Conservation (phyloP, 2,888 invertebrate genomes). For the Abrostola tripartita region DNA sequence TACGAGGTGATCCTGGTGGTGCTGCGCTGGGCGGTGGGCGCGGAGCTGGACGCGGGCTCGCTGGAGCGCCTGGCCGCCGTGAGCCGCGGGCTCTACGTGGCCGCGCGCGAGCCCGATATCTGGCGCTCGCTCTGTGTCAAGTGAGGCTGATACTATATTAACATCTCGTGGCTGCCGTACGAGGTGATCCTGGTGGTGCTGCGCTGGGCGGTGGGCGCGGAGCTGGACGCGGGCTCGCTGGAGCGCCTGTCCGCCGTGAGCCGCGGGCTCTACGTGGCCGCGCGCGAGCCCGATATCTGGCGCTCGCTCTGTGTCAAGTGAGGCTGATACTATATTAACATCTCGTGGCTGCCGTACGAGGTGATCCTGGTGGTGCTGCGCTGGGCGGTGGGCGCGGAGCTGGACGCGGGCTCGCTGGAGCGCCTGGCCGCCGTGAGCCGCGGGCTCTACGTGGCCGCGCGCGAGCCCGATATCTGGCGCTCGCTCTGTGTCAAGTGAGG, state of each 20-base stretch:
- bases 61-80: slow-evolving; percentile 94
- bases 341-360: slow-evolving; percentile 92
- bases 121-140: slow-evolving; percentile 95
- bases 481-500: slow-evolving; percentile 92
- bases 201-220: slow-evolving; percentile 96
- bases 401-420: slow-evolving; percentile 95
- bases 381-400: slow-evolving; percentile 96
- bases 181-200: slow-evolving; percentile 95
- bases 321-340: too few relatives aligned
- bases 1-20: slow-evolving; percentile 95
- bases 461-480: slow-evolving; percentile 96
- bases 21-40: slow-evolving; percentile 96
- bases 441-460: slow-evolving; percentile 95
- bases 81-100: slow-evolving; percentile 95
- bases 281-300: slow-evolving; percentile 96
- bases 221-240: slow-evolving; percentile 94
- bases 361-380: slow-evolving; percentile 94
- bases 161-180: slow-evolving; percentile 88
- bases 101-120: slow-evolving; percentile 94
- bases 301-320: slow-evolving; percentile 93
- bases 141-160: slow-evolving; percentile 84
- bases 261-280: slow-evolving; percentile 95
- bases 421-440: slow-evolving; percentile 93
- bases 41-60: slow-evolving; percentile 94
- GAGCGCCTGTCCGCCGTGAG: slow-evolving; percentile 94